Percentiles rank a stretch among this genome's conserved stretches.
phyloP scores from a whole-genome alignment of 2,797 vertebrate species.

The Xenentodon cancila region DNA sequence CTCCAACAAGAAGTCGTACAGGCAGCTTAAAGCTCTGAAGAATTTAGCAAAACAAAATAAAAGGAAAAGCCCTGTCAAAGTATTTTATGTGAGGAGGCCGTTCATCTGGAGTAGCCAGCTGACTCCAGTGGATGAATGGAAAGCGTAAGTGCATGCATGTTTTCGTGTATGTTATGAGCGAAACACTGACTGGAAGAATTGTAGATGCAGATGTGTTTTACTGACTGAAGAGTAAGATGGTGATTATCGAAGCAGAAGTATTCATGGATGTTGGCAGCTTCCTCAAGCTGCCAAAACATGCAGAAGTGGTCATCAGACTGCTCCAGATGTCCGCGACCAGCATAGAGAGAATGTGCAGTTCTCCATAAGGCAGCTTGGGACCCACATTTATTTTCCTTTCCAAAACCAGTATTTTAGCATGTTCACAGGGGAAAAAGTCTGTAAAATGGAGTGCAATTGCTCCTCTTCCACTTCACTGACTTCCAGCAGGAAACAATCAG shows the following conservation, averaged over 20 bases:
- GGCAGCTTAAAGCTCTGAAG: conserved; percentile 9
- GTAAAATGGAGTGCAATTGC: conserved; percentile 22
- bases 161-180: not conserved
- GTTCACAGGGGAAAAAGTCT: conserved; percentile 5
- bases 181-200: not conserved
- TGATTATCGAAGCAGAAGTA: conserved; percentile 36
- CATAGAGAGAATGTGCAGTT: not conserved
- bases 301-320: conserved; percentile 21
- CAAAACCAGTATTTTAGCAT: conserved; percentile 4
- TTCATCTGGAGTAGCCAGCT: conserved; percentile 37
- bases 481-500: conserved; percentile 30
- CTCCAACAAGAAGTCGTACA: not conserved
- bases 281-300: conserved; percentile 3
- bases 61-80: not conserved
- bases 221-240: conserved; percentile 9
- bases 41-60: not conserved
- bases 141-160: not conserved
- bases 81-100: conserved; percentile 18
- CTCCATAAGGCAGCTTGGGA: not conserved
- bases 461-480: conserved; percentile 19
- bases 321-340: too few relatives aligned
- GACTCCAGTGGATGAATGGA: conserved; percentile 20
- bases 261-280: not conserved
- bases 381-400: not conserved
- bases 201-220: not conserved